Percentiles rank a stretch among this genome's conserved stretches.
phyloP scores from a whole-genome alignment of 2,797 vertebrate species.

The Corythornis leucogaster region DNA sequence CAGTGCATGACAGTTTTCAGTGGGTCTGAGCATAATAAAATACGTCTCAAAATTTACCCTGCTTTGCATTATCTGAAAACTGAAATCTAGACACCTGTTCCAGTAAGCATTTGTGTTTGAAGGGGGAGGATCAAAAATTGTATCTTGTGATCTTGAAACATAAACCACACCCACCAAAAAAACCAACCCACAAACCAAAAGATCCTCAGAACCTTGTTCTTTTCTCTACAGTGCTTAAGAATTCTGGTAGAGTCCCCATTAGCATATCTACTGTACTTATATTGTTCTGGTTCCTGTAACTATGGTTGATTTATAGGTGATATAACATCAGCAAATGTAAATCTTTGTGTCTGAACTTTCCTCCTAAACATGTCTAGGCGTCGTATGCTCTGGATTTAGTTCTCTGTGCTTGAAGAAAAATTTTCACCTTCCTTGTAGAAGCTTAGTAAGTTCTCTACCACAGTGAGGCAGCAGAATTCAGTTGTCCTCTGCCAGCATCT shows the following conservation, averaged over 20 bases:
- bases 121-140: background rate
- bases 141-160: background rate
- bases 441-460: background rate
- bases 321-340: background rate
- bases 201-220: background rate
- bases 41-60: background rate
- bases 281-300: background rate
- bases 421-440: background rate
- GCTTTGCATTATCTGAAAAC: background rate
- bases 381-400: background rate
- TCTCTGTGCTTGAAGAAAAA: background rate
- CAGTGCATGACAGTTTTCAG: background rate
- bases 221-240: background rate
- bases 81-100: background rate
- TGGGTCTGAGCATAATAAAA: background rate
- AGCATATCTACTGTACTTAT: background rate
- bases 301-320: background rate
- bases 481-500: background rate
- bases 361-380: background rate
- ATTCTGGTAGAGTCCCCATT: background rate
- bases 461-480: constrained; percentile 32
- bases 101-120: background rate
- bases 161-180: background rate
- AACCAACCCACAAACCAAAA: background rate
- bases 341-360: background rate